Base-by-base conservation (phyloP, 2,888 invertebrate species). In the Ophraella communa region DNA sequence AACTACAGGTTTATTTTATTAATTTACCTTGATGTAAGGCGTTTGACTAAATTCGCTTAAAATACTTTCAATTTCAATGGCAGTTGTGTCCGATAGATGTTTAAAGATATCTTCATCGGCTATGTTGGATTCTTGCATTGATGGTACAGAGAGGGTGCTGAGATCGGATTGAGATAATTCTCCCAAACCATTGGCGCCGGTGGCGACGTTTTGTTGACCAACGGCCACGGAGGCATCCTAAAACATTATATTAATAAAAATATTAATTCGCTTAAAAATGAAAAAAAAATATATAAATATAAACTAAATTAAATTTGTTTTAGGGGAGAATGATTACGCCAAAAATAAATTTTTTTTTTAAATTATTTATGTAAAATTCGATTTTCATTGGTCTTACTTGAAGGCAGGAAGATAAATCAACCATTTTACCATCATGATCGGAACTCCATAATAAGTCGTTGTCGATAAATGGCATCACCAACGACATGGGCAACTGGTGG, bases 391-490 rank as follows among this genome's bases (percentile, higher is more conserved):
- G n/a, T n/a, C 66, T 57, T 69, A 93, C 94, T 88, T 92, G 92
- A 79, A 95, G 88, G 85, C 94, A 94, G 83, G 91, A 91, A 76
- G 93, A 91, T 81, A 95, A 87, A 82, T 95, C 95, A 79, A 94
- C 94, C 90, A 95, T 94, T 84, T 94, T 94, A 83, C 94, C 94
- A 86, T 95, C 95, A 85, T 94, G 94, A 87, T 95, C 95, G 80
- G 94, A 93, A 87, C 94, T 93, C 95, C 95, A 95, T 82, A 92
- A 86, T 78, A 95, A 88, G 83, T 95, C 95, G 88, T 95, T 95
- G 87, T 95, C 95, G 85, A 95, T 94, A 88, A 95, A 95, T 87
- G 95, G 94, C 94, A 94, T 94, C 87, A 92, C 90, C 89, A 89
- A 84, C 83, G 87, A 85, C 83, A 87, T 85, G 85, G 85, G 85